These are phyloP conservation scores for Paralichthys olivaceus DNA, from an alignment of 2,113 vertebrate genomes.

Conservation along the genomic window DNA sequence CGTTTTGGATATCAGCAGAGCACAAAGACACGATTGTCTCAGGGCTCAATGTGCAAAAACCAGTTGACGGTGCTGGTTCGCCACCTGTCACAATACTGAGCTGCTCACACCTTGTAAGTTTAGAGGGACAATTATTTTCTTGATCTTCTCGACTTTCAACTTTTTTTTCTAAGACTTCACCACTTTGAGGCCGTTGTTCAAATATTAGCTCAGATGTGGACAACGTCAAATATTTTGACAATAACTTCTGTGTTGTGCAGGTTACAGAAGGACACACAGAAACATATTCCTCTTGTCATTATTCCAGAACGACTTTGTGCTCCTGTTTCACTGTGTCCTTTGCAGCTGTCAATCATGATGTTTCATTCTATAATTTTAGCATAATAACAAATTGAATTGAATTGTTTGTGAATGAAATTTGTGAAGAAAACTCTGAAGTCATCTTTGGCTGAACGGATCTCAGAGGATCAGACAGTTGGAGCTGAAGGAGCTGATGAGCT, in stretches of 20 bases:
- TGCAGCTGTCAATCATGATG: too few relatives aligned
- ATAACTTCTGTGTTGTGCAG: too few relatives aligned
- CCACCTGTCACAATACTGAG: not conserved
- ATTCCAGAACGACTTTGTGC: too few relatives aligned
- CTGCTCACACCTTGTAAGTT: conserved; percentile 1
- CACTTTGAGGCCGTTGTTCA: not conserved
- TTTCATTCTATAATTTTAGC: too few relatives aligned
- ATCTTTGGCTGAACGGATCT: not conserved
- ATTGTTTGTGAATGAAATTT: too few relatives aligned
- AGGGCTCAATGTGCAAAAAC: conserved; percentile 34
- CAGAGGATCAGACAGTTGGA: not conserved
- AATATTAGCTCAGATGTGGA: not conserved
- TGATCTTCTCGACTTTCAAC: not conserved
- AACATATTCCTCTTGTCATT: too few relatives aligned
- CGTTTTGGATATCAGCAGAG: not conserved
- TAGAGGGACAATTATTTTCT: not conserved
- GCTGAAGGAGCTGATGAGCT: not conserved
- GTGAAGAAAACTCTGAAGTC: not conserved
- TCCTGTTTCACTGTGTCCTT: too few relatives aligned
- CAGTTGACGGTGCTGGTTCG: conserved; percentile 1
- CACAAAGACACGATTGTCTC: not conserved
- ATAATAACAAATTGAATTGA: too few relatives aligned
- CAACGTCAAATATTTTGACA: not conserved
- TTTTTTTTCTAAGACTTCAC: not conserved
- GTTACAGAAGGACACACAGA: too few relatives aligned